Base-by-base conservation (phyloP, 2,113 vertebrate genomes). In the Aegithalos caudatus region DNA sequence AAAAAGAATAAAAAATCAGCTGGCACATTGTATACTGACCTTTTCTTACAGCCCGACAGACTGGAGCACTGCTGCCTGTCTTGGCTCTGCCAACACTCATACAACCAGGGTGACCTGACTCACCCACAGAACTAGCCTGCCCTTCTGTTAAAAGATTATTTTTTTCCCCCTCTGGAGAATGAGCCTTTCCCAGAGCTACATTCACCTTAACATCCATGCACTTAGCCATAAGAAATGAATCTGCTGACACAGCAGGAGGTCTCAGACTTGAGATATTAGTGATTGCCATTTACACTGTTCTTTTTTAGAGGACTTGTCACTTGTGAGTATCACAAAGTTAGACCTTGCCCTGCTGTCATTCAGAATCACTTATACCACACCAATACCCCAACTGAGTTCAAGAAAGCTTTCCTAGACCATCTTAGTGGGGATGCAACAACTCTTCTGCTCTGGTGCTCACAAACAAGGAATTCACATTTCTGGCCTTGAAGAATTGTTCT, bases 111-210 rank as follows among this genome's bases (percentile, higher is more conserved):
- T 54, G n/a, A 61, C 37, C 11, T 27, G 29, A 28, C 48, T 60
- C 65, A 60, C 48, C 27, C 35, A 33, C 0, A 0, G 16, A 38
- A 54, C 29, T 11, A 2, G 12, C 2, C 3, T 61, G 15, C 21
- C 44, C 51, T 37, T 31, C 58, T 44, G 11, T 17, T 56, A 51
- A 19, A 70, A 66, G 28, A 42, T 42, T n/a, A 47, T 5, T 8
- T 47, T 14, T 48, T 16, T 15, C 17, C 16, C 31, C 21, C 22
- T 35, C 56, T n/a, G 65, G 7, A 74, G 6, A 81, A 12, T 1
- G 1, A 45, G 23, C 25, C 38, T 19, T 80, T 74, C 88, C 15
- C 37, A 69, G n/a, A n/a, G 40, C 29, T 37, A 29, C 0, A 0
- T 44, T 67, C 62, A 67, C 37, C 37, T 51, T 12, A 76, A 57